These are phyloP conservation scores for Crossaster papposus DNA, from an alignment of 53 echinoderm and acorn worm genomes.

Conservation along the genomic window DNA sequence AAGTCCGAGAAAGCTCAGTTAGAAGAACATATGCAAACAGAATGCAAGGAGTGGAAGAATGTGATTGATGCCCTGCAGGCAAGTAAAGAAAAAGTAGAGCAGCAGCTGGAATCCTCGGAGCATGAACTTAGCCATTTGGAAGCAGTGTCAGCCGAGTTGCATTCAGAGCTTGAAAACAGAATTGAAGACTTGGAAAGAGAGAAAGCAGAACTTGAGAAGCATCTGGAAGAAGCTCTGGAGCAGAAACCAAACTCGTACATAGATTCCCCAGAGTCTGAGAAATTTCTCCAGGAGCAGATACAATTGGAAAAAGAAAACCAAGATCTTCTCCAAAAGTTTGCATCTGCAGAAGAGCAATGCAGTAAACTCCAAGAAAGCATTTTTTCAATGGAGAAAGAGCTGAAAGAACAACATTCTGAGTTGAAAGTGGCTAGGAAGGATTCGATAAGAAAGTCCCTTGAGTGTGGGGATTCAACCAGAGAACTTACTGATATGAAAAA, in stretches of 20 bases:
- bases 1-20: conserved; percentile 39
- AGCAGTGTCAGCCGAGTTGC: conserved; percentile 34
- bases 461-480: conserved; percentile 39
- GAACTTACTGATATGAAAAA: conserved; percentile 46
- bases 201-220: conserved; percentile 68
- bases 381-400: neutral
- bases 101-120: conserved; percentile 45
- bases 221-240: conserved; percentile 50
- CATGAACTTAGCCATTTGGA: conserved; percentile 29
- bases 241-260: conserved; percentile 6
- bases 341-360: conserved; percentile 25
- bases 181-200: conserved; percentile 55
- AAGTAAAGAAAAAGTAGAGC: conserved; percentile 32
- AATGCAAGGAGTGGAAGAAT: conserved; percentile 23
- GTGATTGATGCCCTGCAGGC: conserved; percentile 34
- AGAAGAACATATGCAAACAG: conserved; percentile 48
- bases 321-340: conserved; percentile 2
- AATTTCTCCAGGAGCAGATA: conserved; percentile 15
- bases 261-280: neutral
- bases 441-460: conserved; percentile 45
- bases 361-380: conserved; percentile 20
- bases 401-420: neutral
- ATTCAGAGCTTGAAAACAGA: conserved; percentile 45
- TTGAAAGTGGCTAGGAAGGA: conserved; percentile 41
- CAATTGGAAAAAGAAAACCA: conserved; percentile 37